Percentiles rank a stretch among this genome's conserved stretches.
phyloP scores from a whole-genome alignment of 2,888 invertebrate species.

The Heterodera filipjevi region DNA sequence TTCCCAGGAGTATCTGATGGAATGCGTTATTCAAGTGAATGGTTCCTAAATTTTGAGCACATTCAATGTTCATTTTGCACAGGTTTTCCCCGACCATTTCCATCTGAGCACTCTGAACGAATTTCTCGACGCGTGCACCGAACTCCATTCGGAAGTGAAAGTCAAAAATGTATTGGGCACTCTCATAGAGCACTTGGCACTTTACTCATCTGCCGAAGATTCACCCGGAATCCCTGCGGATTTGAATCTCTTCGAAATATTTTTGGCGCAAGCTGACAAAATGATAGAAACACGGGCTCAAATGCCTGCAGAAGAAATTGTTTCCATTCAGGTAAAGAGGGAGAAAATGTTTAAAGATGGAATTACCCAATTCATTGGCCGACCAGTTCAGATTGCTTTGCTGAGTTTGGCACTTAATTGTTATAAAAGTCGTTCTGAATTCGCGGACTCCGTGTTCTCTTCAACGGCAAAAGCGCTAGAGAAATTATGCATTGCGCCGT shows the following conservation, averaged over 20 bases:
- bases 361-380: too few species aligned
- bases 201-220: slow-evolving; percentile 66
- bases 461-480: slow-evolving; percentile 88
- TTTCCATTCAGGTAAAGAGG: slow-evolving; percentile 82
- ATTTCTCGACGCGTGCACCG: slow-evolving; percentile 93
- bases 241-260: slow-evolving; percentile 94
- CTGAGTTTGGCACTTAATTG: slow-evolving; percentile 93
- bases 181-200: slow-evolving; percentile 77
- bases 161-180: slow-evolving; percentile 95
- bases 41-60: too few species aligned
- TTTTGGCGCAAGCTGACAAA: slow-evolving; percentile 90
- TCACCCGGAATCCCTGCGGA: slow-evolving; percentile 77
- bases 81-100: slow-evolving; percentile 95
- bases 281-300: slow-evolving; percentile 80
- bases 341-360: not conserved
- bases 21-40: slow-evolving; percentile 91
- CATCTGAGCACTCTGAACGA: slow-evolving; percentile 92
- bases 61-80: not conserved
- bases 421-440: slow-evolving; percentile 89
- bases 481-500: slow-evolving; percentile 77
- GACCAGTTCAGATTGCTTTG: slow-evolving; percentile 72
- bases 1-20: slow-evolving; percentile 99
- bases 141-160: slow-evolving; percentile 90
- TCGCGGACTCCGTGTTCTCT: slow-evolving; percentile 89
- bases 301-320: slow-evolving; percentile 92